Base-by-base conservation (phyloP, 2,888 invertebrate species). In the Ischnus inquisitorius region DNA sequence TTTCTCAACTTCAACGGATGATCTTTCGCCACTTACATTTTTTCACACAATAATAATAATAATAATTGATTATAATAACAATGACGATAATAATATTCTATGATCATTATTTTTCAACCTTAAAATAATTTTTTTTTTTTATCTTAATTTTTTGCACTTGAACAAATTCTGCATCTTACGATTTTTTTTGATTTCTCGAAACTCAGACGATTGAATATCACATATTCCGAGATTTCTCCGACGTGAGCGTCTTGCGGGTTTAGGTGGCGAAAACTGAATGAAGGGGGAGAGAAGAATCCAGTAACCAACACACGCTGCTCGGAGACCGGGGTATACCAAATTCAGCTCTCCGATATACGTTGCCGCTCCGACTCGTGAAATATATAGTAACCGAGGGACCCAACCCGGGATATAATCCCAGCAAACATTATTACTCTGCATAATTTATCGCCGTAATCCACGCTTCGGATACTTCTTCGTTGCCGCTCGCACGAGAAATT, bases 381-480 rank as follows among this genome's bases (percentile, higher is more conserved):
- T 60, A 74, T 80, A 74, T 72, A 79, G 79, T 62, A 79, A 74
- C 77, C 79, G 76, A 74, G 82, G 82, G 79, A 75, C 85, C 69
- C 80, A 83, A 77, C 77, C 82, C 71, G 51, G 77, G 57, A 25
- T 57, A 34, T 85, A 85, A 85, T 85, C 85, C 85, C 80, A 41
- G 77, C 80, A 82, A 85, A 77, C 85, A 78, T 85, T 82, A 85
- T 85, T 85, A 80, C 80, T 68, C 67, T 65, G 85, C 79, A 85
- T 85, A 85, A 85, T 85, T 83, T 85, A 85, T 85, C 72, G 46
- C 77, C 60, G 69, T 85, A 83, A 83, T 85, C 85, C 82, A 80
- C 77, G 80, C 77, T 82, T 80, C 76, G 82, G 82, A 82, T 85
- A 69, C 80, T 80, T 75, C 68, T 82, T 79, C 79, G 64, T 54